Conservation (phyloP, 2,888 invertebrate species). For the Athalia circularis region DNA sequence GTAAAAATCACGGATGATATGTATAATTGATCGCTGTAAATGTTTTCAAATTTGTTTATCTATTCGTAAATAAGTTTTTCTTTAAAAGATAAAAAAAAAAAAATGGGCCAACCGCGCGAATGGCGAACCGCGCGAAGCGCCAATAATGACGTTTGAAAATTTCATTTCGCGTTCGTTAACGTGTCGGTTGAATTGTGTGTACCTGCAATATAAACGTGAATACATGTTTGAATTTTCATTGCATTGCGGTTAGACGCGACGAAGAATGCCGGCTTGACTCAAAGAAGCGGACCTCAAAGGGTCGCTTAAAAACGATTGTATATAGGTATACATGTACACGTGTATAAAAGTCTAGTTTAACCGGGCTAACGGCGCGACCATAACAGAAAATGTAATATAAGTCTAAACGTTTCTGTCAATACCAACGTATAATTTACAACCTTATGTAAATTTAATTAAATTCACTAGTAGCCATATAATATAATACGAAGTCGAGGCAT, state of each 20-base stretch:
- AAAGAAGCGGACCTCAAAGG: constrained; percentile 67
- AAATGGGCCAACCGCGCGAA: too few species aligned
- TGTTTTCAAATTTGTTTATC: too few species aligned
- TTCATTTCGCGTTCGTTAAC: constrained; percentile 16
- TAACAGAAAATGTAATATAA: constrained; percentile 67
- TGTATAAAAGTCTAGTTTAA: constrained; percentile 67
- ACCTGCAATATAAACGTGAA: too few species aligned
- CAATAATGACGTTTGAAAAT: background rate
- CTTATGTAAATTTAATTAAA: constrained; percentile 66
- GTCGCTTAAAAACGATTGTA: constrained; percentile 63
- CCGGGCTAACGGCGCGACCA: constrained; percentile 67
- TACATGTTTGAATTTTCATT: too few species aligned
- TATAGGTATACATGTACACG: too few species aligned
- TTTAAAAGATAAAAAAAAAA: too few species aligned
- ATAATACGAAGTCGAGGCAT: background rate
- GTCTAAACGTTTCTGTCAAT: constrained; percentile 60
- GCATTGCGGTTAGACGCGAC: too few species aligned
- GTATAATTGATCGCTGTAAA: too few species aligned
- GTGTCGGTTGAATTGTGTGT: too few species aligned
- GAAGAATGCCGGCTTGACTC: background rate
- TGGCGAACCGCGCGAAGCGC: too few species aligned
- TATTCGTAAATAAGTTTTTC: too few species aligned
- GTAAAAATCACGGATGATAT: too few species aligned
- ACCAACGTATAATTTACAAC: constrained; percentile 63
- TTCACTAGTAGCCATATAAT: constrained; percentile 38